phyloP scores from a whole-genome alignment of 2,888 invertebrate genomes.

The Pedicia rivosa region DNA sequence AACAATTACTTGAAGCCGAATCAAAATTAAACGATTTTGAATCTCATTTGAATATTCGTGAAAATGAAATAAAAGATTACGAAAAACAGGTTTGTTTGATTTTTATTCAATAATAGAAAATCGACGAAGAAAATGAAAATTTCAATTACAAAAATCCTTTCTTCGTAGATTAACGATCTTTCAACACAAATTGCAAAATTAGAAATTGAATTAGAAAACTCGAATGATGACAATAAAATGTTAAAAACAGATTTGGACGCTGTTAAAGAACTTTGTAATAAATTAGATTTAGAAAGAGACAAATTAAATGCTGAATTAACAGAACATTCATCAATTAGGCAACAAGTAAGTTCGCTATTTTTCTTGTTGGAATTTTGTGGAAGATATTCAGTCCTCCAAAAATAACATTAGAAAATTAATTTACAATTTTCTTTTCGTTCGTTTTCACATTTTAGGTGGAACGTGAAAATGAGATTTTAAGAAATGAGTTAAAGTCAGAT shows the following conservation, averaged over 20 bases:
- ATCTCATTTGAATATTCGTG: slow-evolving; percentile 39
- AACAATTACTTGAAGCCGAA: slow-evolving; percentile 35
- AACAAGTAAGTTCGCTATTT: slow-evolving; percentile 23
- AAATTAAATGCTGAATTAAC: slow-evolving; percentile 37
- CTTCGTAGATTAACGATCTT: slow-evolving; percentile 25
- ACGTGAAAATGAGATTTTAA: slow-evolving; percentile 32
- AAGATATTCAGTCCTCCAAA: slow-evolving; percentile 5
- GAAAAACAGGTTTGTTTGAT: slow-evolving; percentile 35
- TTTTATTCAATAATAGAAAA: background rate
- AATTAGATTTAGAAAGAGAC: slow-evolving; percentile 51
- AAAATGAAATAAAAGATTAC: slow-evolving; percentile 35
- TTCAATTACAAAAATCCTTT: slow-evolving; percentile 1
- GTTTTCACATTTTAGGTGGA: slow-evolving; percentile 30
- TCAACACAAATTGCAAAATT: slow-evolving; percentile 41
- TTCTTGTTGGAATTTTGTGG: background rate
- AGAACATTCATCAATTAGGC: slow-evolving; percentile 31
- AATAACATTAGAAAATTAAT: slow-evolving; percentile 1
- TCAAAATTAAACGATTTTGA: slow-evolving; percentile 47
- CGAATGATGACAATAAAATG: slow-evolving; percentile 38
- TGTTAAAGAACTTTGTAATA: slow-evolving; percentile 41
- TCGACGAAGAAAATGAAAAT: no score
- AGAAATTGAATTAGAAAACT: slow-evolving; percentile 45
- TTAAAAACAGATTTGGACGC: slow-evolving; percentile 44
- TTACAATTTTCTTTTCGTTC: background rate
- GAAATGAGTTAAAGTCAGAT: slow-evolving; percentile 29